Conservation (phyloP, 2,113 vertebrate species). For the Proteles cristata region DNA sequence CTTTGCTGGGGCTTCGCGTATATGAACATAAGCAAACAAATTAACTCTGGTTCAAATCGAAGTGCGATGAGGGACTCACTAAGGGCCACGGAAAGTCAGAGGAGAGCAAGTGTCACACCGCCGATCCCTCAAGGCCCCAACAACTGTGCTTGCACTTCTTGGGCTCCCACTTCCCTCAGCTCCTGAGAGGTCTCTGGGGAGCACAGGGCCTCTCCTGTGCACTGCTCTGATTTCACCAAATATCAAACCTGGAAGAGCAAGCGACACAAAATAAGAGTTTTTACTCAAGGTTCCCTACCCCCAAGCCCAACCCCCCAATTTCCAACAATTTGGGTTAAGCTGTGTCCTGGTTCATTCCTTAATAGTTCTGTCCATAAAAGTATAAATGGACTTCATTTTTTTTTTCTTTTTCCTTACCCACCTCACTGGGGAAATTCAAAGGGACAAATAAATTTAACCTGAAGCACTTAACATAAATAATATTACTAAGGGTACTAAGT, state of each 20-base stretch:
- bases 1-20: not conserved
- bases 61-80: not conserved
- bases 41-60: not conserved
- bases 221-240: not conserved
- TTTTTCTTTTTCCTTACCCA: not conserved
- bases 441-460: not conserved
- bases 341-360: not conserved
- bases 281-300: not conserved
- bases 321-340: not conserved
- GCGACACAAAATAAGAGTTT: not conserved
- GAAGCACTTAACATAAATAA: not conserved
- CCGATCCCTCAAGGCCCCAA: not conserved
- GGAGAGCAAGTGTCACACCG: not conserved
- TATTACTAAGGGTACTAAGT: not conserved
- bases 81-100: not conserved
- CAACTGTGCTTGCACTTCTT: not conserved
- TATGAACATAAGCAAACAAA: not conserved
- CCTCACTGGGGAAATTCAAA: not conserved
- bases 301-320: not conserved
- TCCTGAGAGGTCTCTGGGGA: fast-evolving
- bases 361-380: not conserved
- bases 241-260: not conserved
- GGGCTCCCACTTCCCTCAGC: not conserved
- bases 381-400: not conserved
- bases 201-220: not conserved